phyloP scores from a whole-genome alignment of 1,140 invertebrate genomes.

The Zeugodacus cucurbitae region DNA sequence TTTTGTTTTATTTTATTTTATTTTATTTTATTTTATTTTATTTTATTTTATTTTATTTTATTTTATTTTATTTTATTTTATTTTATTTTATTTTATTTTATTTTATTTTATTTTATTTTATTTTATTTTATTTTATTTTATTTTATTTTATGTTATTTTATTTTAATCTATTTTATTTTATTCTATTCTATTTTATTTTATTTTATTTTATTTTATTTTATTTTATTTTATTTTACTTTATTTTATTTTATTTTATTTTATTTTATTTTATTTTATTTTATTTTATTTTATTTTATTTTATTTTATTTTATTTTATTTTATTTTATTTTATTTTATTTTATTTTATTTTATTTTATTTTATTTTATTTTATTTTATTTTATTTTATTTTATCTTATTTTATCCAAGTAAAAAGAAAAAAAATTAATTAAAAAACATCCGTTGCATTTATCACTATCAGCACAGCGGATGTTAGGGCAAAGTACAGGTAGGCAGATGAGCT shows the following conservation, averaged over 20 bases:
- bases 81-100: background rate
- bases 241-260: background rate
- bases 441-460: background rate
- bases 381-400: background rate
- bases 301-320: slow-evolving; percentile 18
- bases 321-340: background rate
- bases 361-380: background rate
- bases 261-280: background rate
- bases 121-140: background rate
- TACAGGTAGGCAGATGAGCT: background rate
- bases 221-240: background rate
- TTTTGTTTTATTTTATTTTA: background rate
- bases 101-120: background rate
- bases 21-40: background rate
- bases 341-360: background rate
- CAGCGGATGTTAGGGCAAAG: background rate
- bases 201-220: too few relatives aligned
- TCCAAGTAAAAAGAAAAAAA: background rate
- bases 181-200: too few relatives aligned
- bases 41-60: background rate
- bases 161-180: background rate
- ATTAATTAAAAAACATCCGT: background rate
- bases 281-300: background rate
- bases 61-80: background rate
- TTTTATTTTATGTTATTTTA: background rate